A percentile compares a stretch with the other conserved stretches of the same genome.
These are phyloP conservation scores for Lepus timidus DNA, from an alignment of 2,113 vertebrate genomes.

Conservation along the genomic window DNA sequence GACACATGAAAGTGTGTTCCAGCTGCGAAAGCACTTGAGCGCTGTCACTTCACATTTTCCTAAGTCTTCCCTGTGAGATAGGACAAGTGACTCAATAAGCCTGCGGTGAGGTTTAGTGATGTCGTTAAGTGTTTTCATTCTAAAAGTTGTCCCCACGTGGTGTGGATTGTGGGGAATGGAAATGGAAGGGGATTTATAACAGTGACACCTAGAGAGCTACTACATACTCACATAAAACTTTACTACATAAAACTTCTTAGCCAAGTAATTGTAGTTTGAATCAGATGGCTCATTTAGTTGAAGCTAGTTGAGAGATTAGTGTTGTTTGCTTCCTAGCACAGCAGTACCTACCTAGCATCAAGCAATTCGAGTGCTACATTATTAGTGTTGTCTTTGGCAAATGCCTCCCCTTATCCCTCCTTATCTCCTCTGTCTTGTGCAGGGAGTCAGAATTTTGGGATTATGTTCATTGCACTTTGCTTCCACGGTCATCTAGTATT, in stretches of 20 bases:
- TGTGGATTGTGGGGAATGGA: neutral
- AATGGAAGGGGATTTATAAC: neutral
- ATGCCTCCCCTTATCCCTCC: neutral
- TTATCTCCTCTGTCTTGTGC: neutral
- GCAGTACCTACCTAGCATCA: neutral
- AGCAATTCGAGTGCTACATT: neutral
- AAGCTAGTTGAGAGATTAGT: neutral
- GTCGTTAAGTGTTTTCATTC: conserved; percentile 28
- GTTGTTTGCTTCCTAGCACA: neutral
- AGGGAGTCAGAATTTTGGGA: neutral
- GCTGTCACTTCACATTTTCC: neutral
- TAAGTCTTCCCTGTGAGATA: neutral
- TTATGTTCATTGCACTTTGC: neutral
- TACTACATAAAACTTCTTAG: neutral
- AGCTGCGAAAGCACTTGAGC: neutral
- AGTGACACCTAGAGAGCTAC: neutral
- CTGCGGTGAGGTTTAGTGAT: neutral
- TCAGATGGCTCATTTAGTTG: neutral
- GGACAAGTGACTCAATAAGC: neutral
- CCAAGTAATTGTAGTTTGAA: conserved; percentile 2
- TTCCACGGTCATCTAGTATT: neutral
- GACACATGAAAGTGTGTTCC: neutral
- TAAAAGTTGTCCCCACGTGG: neutral
- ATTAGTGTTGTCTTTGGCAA: neutral
- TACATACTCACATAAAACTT: too few species aligned